These are phyloP conservation scores for Zaprionus ornatus DNA, from an alignment of 1,140 invertebrate species.

Conservation along the genomic window DNA sequence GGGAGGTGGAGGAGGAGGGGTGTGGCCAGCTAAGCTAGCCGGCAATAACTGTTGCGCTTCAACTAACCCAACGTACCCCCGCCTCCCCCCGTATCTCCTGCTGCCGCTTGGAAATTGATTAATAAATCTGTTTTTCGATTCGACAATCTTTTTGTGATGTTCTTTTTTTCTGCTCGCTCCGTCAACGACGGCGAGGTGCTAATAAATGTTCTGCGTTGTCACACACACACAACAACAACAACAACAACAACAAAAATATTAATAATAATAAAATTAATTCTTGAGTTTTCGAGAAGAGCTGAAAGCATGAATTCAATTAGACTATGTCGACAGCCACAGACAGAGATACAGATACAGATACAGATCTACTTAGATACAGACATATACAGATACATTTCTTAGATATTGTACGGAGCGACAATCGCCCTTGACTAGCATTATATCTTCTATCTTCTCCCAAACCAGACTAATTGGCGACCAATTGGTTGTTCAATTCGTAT, in stretches of 20 bases:
- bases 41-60: conserved; percentile 41
- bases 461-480: not conserved
- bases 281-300: not conserved
- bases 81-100: not conserved
- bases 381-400: not conserved
- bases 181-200: conserved; percentile 54
- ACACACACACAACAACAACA: conserved; percentile 24
- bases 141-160: conserved; percentile 1
- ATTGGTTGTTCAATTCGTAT: too few relatives aligned
- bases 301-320: conserved; percentile 5
- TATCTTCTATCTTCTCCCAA: not conserved
- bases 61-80: not conserved
- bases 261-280: conserved; percentile 9
- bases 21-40: not conserved
- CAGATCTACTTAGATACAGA: not conserved
- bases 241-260: conserved; percentile 16
- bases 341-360: too few relatives aligned
- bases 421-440: conserved; percentile 11
- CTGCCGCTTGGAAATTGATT: not conserved
- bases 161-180: conserved; percentile 1
- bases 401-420: too few relatives aligned
- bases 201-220: conserved; percentile 57
- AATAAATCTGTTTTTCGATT: conserved; percentile 8
- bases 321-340: not conserved
- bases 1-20: too few relatives aligned